Evolutionary conservation across 2,888 invertebrate species (phyloP).

Genomic region (Athetis lepigone): DNA sequence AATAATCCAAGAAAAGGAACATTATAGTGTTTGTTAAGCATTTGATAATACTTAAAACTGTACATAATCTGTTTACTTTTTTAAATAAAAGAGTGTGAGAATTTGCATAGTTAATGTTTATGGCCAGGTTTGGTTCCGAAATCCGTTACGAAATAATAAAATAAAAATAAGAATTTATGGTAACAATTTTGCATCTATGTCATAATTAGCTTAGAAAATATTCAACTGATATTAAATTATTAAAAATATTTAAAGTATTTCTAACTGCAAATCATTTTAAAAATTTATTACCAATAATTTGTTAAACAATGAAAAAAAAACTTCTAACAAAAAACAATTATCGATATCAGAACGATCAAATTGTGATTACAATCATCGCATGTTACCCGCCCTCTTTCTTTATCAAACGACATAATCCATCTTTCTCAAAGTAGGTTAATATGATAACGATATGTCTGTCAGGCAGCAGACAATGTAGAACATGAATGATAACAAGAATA

Average conservation of each 20-base stretch:
- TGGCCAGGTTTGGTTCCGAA: no score
- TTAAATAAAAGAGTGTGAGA: no score
- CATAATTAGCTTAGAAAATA: no score
- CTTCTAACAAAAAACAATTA: no score
- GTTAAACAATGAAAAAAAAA: background rate
- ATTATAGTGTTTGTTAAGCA: background rate
- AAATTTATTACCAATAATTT: background rate
- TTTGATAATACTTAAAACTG: background rate
- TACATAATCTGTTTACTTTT: no score
- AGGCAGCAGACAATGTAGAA: slow-evolving; percentile 38
- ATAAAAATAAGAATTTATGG: no score
- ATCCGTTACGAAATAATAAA: no score
- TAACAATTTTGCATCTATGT: no score
- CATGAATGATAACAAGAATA: slow-evolving; percentile 44
- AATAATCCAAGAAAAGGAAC: background rate
- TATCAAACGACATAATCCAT: slow-evolving; percentile 48
- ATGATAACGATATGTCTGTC: slow-evolving; percentile 45
- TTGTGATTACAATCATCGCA: slow-evolving; percentile 30
- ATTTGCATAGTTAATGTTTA: no score
- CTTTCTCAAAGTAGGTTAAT: slow-evolving; percentile 53
- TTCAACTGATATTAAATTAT: no score
- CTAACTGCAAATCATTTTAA: no score
- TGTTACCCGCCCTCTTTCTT: slow-evolving; percentile 22
- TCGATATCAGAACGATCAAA: slow-evolving; percentile 16
- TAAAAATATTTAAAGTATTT: no score